Base-by-base conservation (phyloP, 2,113 vertebrate species). In the Gambusia holbrooki region DNA sequence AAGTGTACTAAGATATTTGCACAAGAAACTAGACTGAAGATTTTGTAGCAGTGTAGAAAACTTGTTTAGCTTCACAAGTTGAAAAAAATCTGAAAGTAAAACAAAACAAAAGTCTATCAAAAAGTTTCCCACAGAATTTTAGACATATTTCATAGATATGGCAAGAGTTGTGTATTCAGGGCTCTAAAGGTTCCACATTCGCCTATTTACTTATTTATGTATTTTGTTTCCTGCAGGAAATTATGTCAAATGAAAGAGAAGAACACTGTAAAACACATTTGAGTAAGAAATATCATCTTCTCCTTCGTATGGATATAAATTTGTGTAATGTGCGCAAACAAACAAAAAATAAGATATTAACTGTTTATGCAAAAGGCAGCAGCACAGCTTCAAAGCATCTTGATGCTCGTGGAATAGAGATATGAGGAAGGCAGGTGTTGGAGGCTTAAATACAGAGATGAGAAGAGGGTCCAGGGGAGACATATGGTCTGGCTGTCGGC, bases 401-500 rank as follows among this genome's bases (percentile, higher is more conserved):
- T 27, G 68, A 15, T 63, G 61, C 22, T 28, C 2, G 22, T 73
- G 69, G 73, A 28, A 30, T 75, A 83, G 77, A 84, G 79, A 77
- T 58, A 68, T 74, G 81, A 79, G 77, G 14, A 2, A 45, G 69
- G 33, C 80, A 88, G 82, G 73, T 83, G 82, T 73, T 67, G 83
- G 33, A 84, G 81, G 77, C 79, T 87, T 66, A 70, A 85, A 84
- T 80, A 69, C 75, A 61, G 81, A 68, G 76, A 71, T 8, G 12
- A 68, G 69, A 35, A 73, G 48, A 76, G 77, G 76, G 80, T 76
- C 74, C 79, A 70, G 63, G 61, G 51, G 67, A 82, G 84, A 85
- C n/a, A 80, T 84, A 85, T 65, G 73, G 73, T 75, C 75, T 90
- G 89, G 65, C 74, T 42, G 79, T 29, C 27, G 19, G 83, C 87